A percentile compares a stretch with the other conserved stretches of the same genome.
Evolutionary conservation across 2,888 invertebrate genomes (phyloP).

Genomic region (Nowickia ferox): DNA sequence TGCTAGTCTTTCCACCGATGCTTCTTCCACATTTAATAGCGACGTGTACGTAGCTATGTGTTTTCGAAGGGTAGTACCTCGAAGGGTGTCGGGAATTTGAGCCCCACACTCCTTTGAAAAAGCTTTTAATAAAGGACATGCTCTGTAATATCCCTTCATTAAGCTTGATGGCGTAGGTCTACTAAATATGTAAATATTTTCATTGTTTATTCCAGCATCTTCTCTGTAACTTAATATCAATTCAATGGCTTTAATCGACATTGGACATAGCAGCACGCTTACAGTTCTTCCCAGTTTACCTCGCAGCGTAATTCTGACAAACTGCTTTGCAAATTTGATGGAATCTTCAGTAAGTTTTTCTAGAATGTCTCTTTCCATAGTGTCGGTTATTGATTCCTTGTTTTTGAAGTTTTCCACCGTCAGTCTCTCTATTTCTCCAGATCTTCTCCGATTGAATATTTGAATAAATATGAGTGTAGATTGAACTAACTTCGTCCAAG

Average conservation of each 20-base stretch:
- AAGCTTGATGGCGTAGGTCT: not conserved
- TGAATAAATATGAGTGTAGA: not conserved
- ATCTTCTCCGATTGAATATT: not conserved
- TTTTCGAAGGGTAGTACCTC: slow-evolving; percentile 32
- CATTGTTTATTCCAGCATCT: no score
- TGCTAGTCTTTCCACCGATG: not conserved
- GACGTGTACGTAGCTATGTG: not conserved
- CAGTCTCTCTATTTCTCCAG: not conserved
- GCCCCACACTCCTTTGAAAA: slow-evolving; percentile 36
- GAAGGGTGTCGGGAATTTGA: slow-evolving; percentile 21
- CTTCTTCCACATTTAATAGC: not conserved
- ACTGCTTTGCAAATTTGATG: slow-evolving; percentile 14
- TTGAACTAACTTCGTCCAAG: not conserved
- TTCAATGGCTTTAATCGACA: not conserved
- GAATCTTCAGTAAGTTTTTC: not conserved
- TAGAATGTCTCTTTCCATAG: slow-evolving; percentile 6
- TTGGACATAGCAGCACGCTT: slow-evolving; percentile 9
- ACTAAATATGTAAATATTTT: not conserved
- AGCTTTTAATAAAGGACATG: slow-evolving; percentile 16
- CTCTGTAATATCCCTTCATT: slow-evolving; percentile 11
- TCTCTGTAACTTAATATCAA: no score
- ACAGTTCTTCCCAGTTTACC: slow-evolving; percentile 15
- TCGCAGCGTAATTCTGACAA: not conserved
- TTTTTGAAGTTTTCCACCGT: not conserved
- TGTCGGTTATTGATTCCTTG: not conserved